Evolutionary conservation across 1,140 invertebrate genomes (phyloP), one percentile per base, ranked within the genome.

Genomic region (Drosophila grimshawi): DNA sequence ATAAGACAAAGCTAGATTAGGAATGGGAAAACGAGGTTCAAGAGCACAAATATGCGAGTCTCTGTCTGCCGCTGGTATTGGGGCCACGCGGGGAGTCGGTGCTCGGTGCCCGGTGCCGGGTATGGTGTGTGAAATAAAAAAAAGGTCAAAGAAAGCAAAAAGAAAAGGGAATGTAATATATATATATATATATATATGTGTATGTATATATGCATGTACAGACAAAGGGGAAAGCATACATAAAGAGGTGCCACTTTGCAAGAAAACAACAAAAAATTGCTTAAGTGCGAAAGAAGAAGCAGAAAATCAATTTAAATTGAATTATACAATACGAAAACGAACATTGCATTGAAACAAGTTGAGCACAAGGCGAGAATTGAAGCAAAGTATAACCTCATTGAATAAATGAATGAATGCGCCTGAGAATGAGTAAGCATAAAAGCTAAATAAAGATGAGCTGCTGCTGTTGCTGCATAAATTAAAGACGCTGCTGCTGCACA

Each of bases 301-400:
- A 56, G 66, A 71, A 86, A 86, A 86, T 86, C 82, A 86, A 86
- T 86, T 88, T 88, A 82, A 85, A 86, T 81, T 85, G 74, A 85
- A 85, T 86, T 86, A 85, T 78, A 85, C 81, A 85, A 86, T 69
- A 53, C 74, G 76, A 79, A 79, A 61, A 82, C 63, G 70, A 68
- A 55, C 19, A 57, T 46, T 59, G 59, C 37, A 67, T 43, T 41
- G 56, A 83, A 86, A 81, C 82, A 75, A 69, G 82, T 86, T 86
- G 74, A 60, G 78, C 67, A 71, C 60, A 67, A 53, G 41, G 63
- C 52, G 49, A 76, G 51, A 73, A 76, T 60, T 72, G 51, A 86
- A 76, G 57, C 5, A 27, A 60, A 8, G 11, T 29, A 48, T 60
- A 80, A 81, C 67, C 83, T 82, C 64, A 77, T 77, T 85, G 75